Evolutionary conservation across 2,113 vertebrate genomes (phyloP).

Genomic region (Natator depressus): DNA sequence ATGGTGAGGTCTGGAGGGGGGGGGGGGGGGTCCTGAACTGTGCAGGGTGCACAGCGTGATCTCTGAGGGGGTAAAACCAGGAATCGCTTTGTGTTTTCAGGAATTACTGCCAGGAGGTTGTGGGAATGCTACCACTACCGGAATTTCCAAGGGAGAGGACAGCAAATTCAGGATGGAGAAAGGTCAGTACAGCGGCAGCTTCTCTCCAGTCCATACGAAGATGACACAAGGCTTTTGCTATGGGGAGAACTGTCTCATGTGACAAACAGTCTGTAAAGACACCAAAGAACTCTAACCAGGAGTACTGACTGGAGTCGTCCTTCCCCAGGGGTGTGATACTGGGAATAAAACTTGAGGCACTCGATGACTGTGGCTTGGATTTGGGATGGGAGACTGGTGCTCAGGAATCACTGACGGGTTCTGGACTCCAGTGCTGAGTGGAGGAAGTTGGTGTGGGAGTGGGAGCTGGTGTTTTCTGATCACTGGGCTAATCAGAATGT

Average conservation of each 20-base stretch:
- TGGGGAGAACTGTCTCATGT: neutral
- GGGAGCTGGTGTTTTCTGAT: neutral
- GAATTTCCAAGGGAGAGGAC: conserved; percentile 3
- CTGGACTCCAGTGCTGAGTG: neutral
- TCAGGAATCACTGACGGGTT: neutral
- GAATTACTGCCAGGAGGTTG: conserved; percentile 37
- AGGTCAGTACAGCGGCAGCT: conserved; percentile 56
- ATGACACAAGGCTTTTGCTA: neutral
- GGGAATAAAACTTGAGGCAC: neutral
- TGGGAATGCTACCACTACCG: conserved; percentile 5
- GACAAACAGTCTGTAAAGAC: neutral
- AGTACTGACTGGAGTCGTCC: neutral
- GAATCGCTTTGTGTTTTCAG: conserved; percentile 63
- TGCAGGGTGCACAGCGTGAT: neutral
- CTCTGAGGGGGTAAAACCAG: neutral
- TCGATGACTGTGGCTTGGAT: neutral
- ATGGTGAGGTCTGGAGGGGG: too few species aligned
- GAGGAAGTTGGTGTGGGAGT: neutral
- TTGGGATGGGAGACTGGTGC: neutral
- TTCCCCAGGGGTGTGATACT: neutral
- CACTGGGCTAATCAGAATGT: neutral
- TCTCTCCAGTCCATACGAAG: neutral
- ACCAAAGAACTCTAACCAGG: neutral
- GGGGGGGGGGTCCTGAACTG: neutral
- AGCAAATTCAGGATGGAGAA: conserved; percentile 27